Base-by-base conservation (phyloP, 2,888 invertebrate genomes). In the Cosmia pyralina region DNA sequence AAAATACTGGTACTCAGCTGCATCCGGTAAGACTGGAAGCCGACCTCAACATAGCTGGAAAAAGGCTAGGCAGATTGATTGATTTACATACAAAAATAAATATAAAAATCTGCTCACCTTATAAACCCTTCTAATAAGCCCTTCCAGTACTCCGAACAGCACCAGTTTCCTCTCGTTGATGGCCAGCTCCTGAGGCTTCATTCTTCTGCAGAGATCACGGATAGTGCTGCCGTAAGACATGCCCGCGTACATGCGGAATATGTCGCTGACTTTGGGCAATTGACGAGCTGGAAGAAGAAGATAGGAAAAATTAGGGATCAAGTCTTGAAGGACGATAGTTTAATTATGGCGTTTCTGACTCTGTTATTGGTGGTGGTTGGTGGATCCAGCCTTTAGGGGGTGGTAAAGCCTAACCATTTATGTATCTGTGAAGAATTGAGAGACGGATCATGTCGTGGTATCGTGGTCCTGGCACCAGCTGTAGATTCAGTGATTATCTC, bases 101-200 rank as follows among this genome's bases (percentile, higher is more conserved):
- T 38, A 41, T 41, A 41, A 41, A 41, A 41, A 7, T 8, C n/a
- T 15, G 22, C 77, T 75, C 78, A 97, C 97, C 96, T 98, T 98
- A 87, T 98, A 97, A 0, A 99, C 97, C 82, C 98, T 96, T 50
- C 98, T 96, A 73, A 99, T 98, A 10, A 98, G 96, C 0, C 98
- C 98, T 90, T 98, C 98, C 8, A 98, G 96, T n/a, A 98, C 96
- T 1, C 98, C 99, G 92, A 98, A 99, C 85, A 98, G 98, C 68
- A 99, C 98, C 64, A 99, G 96, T 88, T 98, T 98, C 84, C 98
- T 96, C 94, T 98, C 98, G 90, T 98, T 98, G 86, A 98, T 97
- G 85, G 97, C 97, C 63, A 98, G 94, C 82, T 97, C 97, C 84
- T 97, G 97, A 8, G 98, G 98, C 92, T 98, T 98, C 90, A 96